Percentiles rank a stretch among this genome's conserved stretches.
These are phyloP conservation scores for Physocephala rufipes DNA, from an alignment of 2,888 invertebrate species.

Conservation along the genomic window DNA sequence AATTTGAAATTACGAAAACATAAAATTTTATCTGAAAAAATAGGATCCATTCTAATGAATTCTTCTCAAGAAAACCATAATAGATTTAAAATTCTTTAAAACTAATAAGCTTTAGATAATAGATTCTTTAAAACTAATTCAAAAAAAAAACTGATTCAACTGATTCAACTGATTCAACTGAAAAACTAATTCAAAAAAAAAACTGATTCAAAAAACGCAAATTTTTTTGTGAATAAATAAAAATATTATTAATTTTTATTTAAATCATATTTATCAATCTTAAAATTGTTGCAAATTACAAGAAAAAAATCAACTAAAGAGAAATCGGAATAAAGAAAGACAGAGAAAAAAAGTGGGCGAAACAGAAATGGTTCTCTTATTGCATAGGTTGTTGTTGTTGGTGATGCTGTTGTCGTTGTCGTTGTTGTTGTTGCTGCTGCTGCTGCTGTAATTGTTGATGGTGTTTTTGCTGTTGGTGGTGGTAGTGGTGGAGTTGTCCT, in stretches of 20 bases:
- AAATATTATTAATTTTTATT: constrained; percentile 53
- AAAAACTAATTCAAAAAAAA: neutral
- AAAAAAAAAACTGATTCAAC: too few relatives aligned
- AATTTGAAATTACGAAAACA: too few relatives aligned
- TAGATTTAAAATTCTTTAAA: too few relatives aligned
- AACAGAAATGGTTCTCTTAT: constrained; percentile 23
- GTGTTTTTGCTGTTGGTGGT: constrained; percentile 40
- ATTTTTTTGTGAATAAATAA: constrained; percentile 52
- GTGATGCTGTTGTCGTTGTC: constrained; percentile 44
- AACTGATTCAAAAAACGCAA: neutral
- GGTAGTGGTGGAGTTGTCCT: too few relatives aligned
- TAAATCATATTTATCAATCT: constrained; percentile 57
- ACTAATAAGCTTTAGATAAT: too few relatives aligned
- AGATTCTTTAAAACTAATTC: too few relatives aligned
- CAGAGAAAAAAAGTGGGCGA: constrained; percentile 11
- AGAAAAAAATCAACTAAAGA: constrained; percentile 8
- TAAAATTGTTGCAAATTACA: constrained; percentile 56
- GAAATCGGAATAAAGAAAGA: constrained; percentile 11
- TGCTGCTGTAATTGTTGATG: constrained; percentile 52
- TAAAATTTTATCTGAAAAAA: too few relatives aligned
- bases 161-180: too few relatives aligned
- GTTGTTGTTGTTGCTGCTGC: constrained; percentile 49
- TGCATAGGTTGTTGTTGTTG: constrained; percentile 48
- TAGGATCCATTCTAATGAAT: too few relatives aligned
- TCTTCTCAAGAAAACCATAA: too few relatives aligned